A percentile compares a stretch with the other conserved stretches of the same genome.
These are phyloP conservation scores for Alethe castanea DNA, from an alignment of 2,113 vertebrate species.

Conservation along the genomic window DNA sequence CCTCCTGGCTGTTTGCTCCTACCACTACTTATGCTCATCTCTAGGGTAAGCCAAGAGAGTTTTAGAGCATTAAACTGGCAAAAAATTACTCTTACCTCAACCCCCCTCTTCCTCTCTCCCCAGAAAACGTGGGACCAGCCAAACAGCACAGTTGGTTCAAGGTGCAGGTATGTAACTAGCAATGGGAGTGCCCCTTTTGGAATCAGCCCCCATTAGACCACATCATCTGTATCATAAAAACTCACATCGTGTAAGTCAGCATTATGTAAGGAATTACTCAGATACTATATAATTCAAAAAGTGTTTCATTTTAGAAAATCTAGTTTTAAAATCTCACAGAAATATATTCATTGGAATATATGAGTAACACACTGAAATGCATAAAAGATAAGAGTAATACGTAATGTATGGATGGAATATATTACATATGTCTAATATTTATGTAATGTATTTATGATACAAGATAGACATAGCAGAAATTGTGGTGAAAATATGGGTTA, in stretches of 20 bases:
- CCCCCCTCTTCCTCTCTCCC: neutral
- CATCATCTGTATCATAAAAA: neutral
- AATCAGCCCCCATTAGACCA: neutral
- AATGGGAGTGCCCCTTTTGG: neutral
- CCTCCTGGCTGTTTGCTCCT: neutral
- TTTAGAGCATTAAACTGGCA: neutral
- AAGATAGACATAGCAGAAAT: neutral
- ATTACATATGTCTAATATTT: neutral
- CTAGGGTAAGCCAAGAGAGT: neutral
- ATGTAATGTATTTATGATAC: neutral
- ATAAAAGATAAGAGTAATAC: neutral
- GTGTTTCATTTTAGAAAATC: neutral
- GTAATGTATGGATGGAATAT: neutral
- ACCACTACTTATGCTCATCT: neutral
- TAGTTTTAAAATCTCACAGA: neutral
- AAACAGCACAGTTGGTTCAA: neutral
- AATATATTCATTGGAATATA: neutral
- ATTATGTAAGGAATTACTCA: neutral
- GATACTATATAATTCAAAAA: neutral
- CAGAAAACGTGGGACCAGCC: neutral
- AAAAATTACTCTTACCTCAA: neutral
- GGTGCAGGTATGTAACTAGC: neutral
- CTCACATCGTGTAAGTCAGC: neutral
- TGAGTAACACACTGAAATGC: neutral
- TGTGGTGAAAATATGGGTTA: neutral